Evolutionary conservation across 2,113 vertebrate species (phyloP), one percentile per base, ranked within the genome.

Genomic region (Numida meleagris): DNA sequence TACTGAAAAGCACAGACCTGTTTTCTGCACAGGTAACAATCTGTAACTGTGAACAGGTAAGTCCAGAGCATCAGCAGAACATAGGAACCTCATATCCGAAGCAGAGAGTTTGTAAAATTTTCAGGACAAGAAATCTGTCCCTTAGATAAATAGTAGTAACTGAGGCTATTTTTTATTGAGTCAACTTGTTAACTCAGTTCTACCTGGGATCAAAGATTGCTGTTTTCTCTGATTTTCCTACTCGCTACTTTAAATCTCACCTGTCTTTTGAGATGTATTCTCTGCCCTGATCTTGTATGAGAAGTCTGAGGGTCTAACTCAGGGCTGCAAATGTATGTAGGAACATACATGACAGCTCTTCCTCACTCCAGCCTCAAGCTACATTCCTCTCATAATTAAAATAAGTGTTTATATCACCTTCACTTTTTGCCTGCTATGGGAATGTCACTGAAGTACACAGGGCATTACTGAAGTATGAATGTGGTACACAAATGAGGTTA

Each of bases 261-360:
- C 46, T 59, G 27, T 62, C 55, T 95, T 92, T 94, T 82, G 51
- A 91, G 31, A 67, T 43, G 12, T 36, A 51, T 51, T 84, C 23
- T 79, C 55, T 90, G 46, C 14, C 19, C 57, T 87, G 66, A 68
- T 12, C 89, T 51, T 19, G 20, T 48, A 62, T 93, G 78, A 62
- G 34, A 94, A 78, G 51, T 75, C 51, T 83, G 77, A 94, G 29
- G 55, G 17, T 71, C 70, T 92, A 82, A 94, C 45, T 84, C 61
- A 86, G 67, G 21, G 38, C 20, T 83, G 23, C 9, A 87, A 31
- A 63, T 84, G 75, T 86, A 45, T 48, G 86, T 53, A 89, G 57
- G 55, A 25, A 78, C 34, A 46, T 38, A 42, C n/a, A 57, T 29
- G 36, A 77, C 50, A 61, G 53, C 40, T 89, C 10, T 93, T 80